Base-by-base conservation (phyloP, 2,888 invertebrate genomes). In the Cantharis nigra region DNA sequence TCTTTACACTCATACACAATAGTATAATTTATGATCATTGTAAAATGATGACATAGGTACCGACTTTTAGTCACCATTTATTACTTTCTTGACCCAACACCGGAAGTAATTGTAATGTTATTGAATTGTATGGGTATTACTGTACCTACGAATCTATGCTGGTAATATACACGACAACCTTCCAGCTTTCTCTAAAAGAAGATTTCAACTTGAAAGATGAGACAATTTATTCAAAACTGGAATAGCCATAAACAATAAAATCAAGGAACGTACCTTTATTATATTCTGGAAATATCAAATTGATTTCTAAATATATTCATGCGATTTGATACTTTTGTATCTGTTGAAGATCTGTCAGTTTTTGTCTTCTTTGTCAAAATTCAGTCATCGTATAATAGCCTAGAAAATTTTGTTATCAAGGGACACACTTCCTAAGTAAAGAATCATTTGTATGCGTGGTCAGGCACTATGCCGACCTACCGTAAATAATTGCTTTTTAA, bases 401-500 rank as follows among this genome's bases (percentile, higher is more conserved):
- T n/a, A 49, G 49, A 49, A 49, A 9, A 49, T 49, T 49, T 49
- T 49, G 49, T 49, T 49, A 49, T 49, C n/a, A 49, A 20, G 26
- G 65, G 65, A 67, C 65, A 67, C 65, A 26, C 65, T 20, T 67
- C 65, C 26, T 23, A 67, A 67, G 26, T 18, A 67, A 26, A 67
- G 26, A 13, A 14, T 67, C 20, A 67, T 67, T 67, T 67, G 65
- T 67, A 67, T 67, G 65, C 65, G 65, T 67, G 65, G 18, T 20
- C 65, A 67, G 65, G 65, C 26, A 23, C 23, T 67, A 10, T 33
- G 30, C 33, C 33, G 70, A 70, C 65, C 65, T 67, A 70, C 70
- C 70, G 70, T 70, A 70, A 70, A 30, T 70, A 70, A 70, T 70
- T 49, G 65, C 18, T 70, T 70, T 70, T 49, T 62, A 16, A 70